Base-by-base conservation (phyloP, 2,888 invertebrate genomes). In the Apodemia zela region DNA sequence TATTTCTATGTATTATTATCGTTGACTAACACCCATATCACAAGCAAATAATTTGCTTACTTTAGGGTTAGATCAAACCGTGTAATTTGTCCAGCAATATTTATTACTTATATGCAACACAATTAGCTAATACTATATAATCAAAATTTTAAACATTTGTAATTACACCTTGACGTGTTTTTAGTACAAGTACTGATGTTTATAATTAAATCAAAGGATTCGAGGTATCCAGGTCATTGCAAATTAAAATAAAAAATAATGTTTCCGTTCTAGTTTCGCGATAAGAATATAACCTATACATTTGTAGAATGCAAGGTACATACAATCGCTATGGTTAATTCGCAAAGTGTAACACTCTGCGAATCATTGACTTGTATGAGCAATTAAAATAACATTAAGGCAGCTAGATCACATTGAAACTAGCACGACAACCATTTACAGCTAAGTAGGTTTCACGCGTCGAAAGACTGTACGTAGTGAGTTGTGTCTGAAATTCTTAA, bases 301-400 rank as follows among this genome's bases (percentile, higher is more conserved):
- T 54, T 54, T 25, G 6, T 54, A 54, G 54, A 54, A 54, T 54
- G 54, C 21, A 25, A 54, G 54, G 15, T 51, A 57, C 54, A 15
- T 57, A 57, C 54, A 57, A 35, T 61, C 54, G 51, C 54, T 61
- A 21, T 61, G 51, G 51, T 13, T 18, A 51, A 61, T 33, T 51
- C 51, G 42, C 38, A 15, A 59, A 45, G 21, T 60, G 18, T 42
- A 58, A 62, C 21, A 54, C 51, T 54, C 51, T 38, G 42, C 45
- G 33, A 66, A 69, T 69, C 71, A 68, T 63, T 71, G 69, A 71
- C 67, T 70, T 61, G 62, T 65, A 62, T 59, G 62, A 60, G 69
- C 67, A 69, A 71, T 70, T 72, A 69, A 70, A 71, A 68, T 64
- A 69, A 65, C 70, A 70, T 70, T 70, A 69, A 63, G 64, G 62